Base-by-base conservation (phyloP, 2,113 vertebrate species). In the Erinaceus europaeus region DNA sequence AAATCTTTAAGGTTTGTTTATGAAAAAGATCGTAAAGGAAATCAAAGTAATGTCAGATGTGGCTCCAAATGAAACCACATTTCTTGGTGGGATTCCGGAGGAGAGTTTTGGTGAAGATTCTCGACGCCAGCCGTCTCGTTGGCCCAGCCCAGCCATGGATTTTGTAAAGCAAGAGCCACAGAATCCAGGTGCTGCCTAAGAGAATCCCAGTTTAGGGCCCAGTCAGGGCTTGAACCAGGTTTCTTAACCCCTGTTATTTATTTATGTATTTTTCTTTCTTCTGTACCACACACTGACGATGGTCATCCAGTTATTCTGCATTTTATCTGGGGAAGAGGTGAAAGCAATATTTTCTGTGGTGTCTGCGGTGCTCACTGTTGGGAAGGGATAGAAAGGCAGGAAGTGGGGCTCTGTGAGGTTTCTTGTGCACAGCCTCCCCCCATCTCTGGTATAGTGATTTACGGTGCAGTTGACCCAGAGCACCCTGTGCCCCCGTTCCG, bases 181-280 rank as follows among this genome's bases (percentile, higher is more conserved):
- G 8, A 8, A 20, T 78, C 3, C 17, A 1, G 32, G 64, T 42
- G 9, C 9, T 42, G 20, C 40, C 44, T 10, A 1, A 23, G 15
- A 27, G 4, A 34, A 32, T 18, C 36, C 67, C 29, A 6, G 21
- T 38, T 72, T 20, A 25, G 17, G 42, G 53, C 52, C 67, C 59
- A 74, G 53, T 9, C 4, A 6, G 40, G 8, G 32, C 25, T 18
- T 17, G 44, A 25, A 38, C 57, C 12, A 20, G 29, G 36, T 15
- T 71, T 73, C 18, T 61, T 32, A 4, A 15, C 42, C 34, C 20
- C 84, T 5, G 3, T 8, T 25, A 2, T n/a, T n/a, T n/a, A n/a
- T n/a, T n/a, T n/a, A n/a, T n/a, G n/a, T n/a, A n/a, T n/a, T 44
- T 82, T 85, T 67, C 36, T 79, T 61, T 36, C 40, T 84, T 57